A percentile compares a stretch with the other conserved stretches of the same genome.
phyloP scores from a whole-genome alignment of 1,140 invertebrate genomes.

The Anastatus disparis region DNA sequence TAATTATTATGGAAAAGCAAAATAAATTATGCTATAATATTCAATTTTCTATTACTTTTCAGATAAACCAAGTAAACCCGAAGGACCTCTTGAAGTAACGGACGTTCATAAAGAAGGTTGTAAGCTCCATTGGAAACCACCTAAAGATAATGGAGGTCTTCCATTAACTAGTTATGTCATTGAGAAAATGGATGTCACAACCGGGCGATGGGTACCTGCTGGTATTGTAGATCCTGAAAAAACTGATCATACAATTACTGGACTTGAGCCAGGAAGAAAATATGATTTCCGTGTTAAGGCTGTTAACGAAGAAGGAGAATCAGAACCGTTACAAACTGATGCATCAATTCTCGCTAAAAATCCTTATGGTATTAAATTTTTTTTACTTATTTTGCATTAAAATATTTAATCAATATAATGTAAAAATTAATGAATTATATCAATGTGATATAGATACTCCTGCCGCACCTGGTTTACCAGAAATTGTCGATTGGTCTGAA shows the following conservation, averaged over 20 bases:
- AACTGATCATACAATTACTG: conserved; percentile 86
- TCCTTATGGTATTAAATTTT: conserved; percentile 79
- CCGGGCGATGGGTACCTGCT: conserved; percentile 88
- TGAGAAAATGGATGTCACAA: conserved; percentile 91
- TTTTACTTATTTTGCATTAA: conserved; percentile 13
- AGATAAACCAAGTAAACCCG: conserved; percentile 94
- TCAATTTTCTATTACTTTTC: conserved; percentile 39
- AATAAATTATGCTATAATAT: no score
- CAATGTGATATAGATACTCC: conserved; percentile 74
- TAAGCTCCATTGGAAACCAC: conserved; percentile 94
- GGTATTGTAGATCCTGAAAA: conserved; percentile 89
- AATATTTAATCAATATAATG: no score
- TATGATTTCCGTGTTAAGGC: conserved; percentile 96
- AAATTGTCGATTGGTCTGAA: conserved; percentile 93
- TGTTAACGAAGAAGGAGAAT: conserved; percentile 95
- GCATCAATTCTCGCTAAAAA: conserved; percentile 92
- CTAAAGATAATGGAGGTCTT: conserved; percentile 94
- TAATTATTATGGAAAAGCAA: conserved; percentile 4
- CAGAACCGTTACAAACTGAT: conserved; percentile 90
- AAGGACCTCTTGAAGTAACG: conserved; percentile 91
- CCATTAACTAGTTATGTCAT: conserved; percentile 90
- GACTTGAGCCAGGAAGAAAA: conserved; percentile 90
- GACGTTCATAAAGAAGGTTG: conserved; percentile 96
- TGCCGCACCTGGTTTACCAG: conserved; percentile 89
- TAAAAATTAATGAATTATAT: no score